These are phyloP conservation scores for Clanis bilineata DNA, from an alignment of 2,888 invertebrate species.

Conservation along the genomic window DNA sequence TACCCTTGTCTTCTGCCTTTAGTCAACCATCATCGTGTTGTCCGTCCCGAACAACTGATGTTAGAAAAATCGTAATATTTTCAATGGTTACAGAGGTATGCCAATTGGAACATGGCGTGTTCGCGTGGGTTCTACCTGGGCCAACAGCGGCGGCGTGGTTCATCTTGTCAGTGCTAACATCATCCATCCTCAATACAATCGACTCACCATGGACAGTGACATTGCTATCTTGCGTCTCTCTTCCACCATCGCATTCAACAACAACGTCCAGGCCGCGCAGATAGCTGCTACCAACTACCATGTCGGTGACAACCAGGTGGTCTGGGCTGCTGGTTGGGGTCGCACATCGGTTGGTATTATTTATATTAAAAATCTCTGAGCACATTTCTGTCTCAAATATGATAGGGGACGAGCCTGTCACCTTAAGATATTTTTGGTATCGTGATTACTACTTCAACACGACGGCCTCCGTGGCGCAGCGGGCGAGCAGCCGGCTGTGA, in stretches of 20 bases:
- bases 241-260: slow-evolving; percentile 30
- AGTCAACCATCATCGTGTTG: no score
- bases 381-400: no score
- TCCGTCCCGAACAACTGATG: no score
- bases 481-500: no score
- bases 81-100: slow-evolving; percentile 35
- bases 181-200: slow-evolving; percentile 52
- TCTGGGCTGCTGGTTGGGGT: slow-evolving; percentile 67
- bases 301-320: slow-evolving; percentile 43
- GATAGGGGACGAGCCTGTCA: no score
- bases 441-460: no score
- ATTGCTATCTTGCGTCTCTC: slow-evolving; percentile 48
- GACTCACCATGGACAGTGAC: slow-evolving; percentile 41
- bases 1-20: no score
- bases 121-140: slow-evolving; percentile 50
- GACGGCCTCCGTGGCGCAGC: no score
- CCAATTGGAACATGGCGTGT: slow-evolving; percentile 38
- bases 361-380: no score
- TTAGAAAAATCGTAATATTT: no score
- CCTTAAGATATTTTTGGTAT: no score
- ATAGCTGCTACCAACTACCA: slow-evolving; percentile 47
- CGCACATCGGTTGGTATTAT: slow-evolving; percentile 44
- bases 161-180: slow-evolving; percentile 27
- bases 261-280: slow-evolving; percentile 33
- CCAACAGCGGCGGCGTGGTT: slow-evolving; percentile 49